phyloP scores from a whole-genome alignment of 2,797 vertebrate species.

The Columba guinea region DNA sequence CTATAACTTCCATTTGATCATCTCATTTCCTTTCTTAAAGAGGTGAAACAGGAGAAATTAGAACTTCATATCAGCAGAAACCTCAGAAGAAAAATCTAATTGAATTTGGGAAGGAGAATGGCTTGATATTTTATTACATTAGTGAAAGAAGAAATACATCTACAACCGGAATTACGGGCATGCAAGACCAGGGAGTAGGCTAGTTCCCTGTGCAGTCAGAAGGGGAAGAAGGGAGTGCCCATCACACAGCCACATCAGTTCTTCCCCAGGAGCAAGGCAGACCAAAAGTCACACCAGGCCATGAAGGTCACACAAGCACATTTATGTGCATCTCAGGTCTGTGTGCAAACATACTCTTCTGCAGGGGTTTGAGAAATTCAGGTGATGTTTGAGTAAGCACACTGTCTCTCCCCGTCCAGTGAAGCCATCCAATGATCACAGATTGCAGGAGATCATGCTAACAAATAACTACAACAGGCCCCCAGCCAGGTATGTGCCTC shows the following conservation, averaged over 20 bases:
- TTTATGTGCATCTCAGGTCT: not conserved
- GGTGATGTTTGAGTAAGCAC: not conserved
- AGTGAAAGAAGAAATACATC: not conserved
- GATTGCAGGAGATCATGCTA: not conserved
- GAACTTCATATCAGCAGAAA: not conserved
- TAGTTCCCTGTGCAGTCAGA: not conserved
- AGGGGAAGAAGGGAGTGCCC: not conserved
- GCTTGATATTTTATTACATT: not conserved
- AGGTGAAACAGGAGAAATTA: not conserved
- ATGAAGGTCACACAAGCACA: not conserved
- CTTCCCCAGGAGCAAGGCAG: not conserved
- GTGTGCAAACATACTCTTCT: not conserved
- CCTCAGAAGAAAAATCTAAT: not conserved
- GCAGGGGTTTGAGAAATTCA: not conserved
- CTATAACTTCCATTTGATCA: not conserved
- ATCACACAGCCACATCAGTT: not conserved
- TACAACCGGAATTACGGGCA: not conserved
- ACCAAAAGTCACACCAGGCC: not conserved
- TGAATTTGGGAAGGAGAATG: not conserved
- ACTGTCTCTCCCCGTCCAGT: not conserved
- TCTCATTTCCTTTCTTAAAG: not conserved
- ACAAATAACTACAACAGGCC: not conserved
- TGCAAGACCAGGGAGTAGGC: rapidly evolving
- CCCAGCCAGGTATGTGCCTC: not conserved
- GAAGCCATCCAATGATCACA: not conserved